Conservation (phyloP, 1,140 invertebrate species). For the Nasonia longicornis region DNA sequence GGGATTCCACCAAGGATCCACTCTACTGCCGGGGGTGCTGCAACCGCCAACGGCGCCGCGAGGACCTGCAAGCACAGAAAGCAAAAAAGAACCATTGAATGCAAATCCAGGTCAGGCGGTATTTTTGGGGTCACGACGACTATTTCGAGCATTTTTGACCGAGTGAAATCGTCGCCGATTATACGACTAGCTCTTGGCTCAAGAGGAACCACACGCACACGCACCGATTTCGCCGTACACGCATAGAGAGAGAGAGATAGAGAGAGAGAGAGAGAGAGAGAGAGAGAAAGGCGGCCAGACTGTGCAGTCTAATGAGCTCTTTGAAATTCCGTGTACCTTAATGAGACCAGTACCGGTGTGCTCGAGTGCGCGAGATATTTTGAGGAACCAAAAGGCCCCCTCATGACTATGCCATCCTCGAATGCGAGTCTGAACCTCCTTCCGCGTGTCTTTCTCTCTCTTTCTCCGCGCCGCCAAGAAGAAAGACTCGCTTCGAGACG, state of each 20-base stretch:
- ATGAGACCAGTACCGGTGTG: slow-evolving; percentile 47
- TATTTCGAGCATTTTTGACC: not conserved
- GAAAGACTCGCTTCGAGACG: slow-evolving; percentile 63
- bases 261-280: too few species aligned
- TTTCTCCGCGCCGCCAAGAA: slow-evolving; percentile 49
- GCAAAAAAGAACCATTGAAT: not conserved
- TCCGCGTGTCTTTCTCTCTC: slow-evolving; percentile 44
- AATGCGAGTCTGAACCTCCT: slow-evolving; percentile 39
- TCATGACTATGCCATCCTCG: slow-evolving; percentile 44
- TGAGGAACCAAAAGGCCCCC: slow-evolving; percentile 31
- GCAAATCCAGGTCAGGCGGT: not conserved
- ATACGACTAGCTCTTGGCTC: not conserved
- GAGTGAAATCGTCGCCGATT: not conserved
- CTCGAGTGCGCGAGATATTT: slow-evolving; percentile 51
- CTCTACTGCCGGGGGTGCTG: slow-evolving; percentile 65
- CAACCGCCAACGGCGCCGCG: slow-evolving; percentile 68
- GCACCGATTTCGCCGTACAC: not conserved
- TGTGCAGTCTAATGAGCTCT: not conserved
- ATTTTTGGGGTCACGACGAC: not conserved
- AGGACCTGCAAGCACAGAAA: slow-evolving; percentile 59
- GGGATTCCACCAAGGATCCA: slow-evolving; percentile 67
- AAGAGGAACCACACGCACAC: not conserved
- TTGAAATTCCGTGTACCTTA: slow-evolving; percentile 22
- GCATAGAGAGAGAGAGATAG: too few species aligned
- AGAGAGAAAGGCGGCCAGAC: too few species aligned